Percentiles rank a stretch among this genome's conserved stretches.
These are phyloP conservation scores for Phymanthus crucifer DNA, from an alignment of 92 coral and sea anemone species.

Conservation along the genomic window DNA sequence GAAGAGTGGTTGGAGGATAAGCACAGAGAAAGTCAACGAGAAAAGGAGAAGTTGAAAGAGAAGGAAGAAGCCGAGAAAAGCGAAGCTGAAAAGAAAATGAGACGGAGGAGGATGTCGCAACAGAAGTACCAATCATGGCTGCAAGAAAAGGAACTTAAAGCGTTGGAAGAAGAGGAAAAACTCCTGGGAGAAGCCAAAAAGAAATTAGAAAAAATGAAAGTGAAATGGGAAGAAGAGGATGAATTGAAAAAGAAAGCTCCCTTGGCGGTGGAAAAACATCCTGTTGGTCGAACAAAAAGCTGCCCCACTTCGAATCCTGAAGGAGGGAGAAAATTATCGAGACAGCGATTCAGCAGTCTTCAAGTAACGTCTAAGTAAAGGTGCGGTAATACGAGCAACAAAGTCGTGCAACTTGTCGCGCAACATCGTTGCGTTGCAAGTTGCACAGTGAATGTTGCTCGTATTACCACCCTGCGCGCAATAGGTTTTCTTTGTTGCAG, in stretches of 20 bases:
- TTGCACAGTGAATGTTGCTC: too few relatives aligned
- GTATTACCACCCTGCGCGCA: too few relatives aligned
- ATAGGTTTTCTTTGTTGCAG: too few relatives aligned
- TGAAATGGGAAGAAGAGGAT: constrained; percentile 86
- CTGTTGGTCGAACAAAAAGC: constrained; percentile 62
- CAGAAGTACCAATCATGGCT: constrained; percentile 91
- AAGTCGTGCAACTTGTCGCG: too few relatives aligned
- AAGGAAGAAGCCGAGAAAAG: constrained; percentile 57
- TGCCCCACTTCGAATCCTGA: constrained; percentile 35
- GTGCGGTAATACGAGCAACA: too few relatives aligned
- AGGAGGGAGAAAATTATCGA: constrained; percentile 19
- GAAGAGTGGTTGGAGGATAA: constrained; percentile 96
- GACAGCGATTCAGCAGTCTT: constrained; percentile 55
- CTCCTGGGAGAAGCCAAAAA: constrained; percentile 67
- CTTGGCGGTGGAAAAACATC: constrained; percentile 14
- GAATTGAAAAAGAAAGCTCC: constrained; percentile 61
- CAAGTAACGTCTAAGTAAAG: constrained; percentile 19
- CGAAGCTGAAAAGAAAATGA: constrained; percentile 54
- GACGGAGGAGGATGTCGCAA: constrained; percentile 77
- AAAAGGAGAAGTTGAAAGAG: constrained; percentile 64
- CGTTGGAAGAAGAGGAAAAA: constrained; percentile 75
- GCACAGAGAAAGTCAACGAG: constrained; percentile 60
- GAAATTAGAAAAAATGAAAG: constrained; percentile 70
- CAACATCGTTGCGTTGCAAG: too few relatives aligned
- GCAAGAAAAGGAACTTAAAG: constrained; percentile 80